Base-by-base conservation (phyloP, 2,888 invertebrate genomes). In the Tanypteryx hageni region DNA sequence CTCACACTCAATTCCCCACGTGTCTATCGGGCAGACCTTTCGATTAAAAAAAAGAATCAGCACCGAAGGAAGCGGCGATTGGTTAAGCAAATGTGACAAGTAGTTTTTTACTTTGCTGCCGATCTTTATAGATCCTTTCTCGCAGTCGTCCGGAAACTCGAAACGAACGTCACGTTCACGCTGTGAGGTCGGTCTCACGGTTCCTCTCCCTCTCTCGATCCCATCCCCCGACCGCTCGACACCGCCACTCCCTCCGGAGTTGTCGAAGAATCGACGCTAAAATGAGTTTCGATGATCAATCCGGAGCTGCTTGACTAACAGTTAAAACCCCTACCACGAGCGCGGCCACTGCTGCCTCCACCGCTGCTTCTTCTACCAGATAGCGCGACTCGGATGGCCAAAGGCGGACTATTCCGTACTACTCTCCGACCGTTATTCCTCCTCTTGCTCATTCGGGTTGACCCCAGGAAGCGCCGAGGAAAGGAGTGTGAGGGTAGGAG, bases 381-480 rank as follows among this genome's bases (percentile, higher is more conserved):
- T 22, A 58, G 31, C 31, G 31, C 59, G 86, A 61, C 59, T 85
- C 64, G 64, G 89, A 89, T 89, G 89, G 89, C 89, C 89, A 89
- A 68, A 89, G 89, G 89, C 89, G 89, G 64, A 61, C 64, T 18
- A 61, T 89, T 64, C 89, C 64, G 64, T 31, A 44, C 64, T 44
- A 64, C 64, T 44, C 10, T 27, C n/a, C n/a, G 22, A 64, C 64
- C 68, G 64, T 68, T 89, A 89, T 44, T 31, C 64, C 27, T 76
- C 68, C 64, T 68, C 64, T n/a, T 64, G 14, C 86, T 86, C 86
- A 86, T 86, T 86, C 86, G 61, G 89, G 44, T 89, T 89, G 89
- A 89, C 89, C 89, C 89, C 89, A 89, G 89, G 89, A 64, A 89
- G 89, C 89, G 31, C 86, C 61, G 59, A 59, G 31, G 31, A n/a